Evolutionary conservation across 2,797 vertebrate species (phyloP).

Genomic region (Anableps anableps): DNA sequence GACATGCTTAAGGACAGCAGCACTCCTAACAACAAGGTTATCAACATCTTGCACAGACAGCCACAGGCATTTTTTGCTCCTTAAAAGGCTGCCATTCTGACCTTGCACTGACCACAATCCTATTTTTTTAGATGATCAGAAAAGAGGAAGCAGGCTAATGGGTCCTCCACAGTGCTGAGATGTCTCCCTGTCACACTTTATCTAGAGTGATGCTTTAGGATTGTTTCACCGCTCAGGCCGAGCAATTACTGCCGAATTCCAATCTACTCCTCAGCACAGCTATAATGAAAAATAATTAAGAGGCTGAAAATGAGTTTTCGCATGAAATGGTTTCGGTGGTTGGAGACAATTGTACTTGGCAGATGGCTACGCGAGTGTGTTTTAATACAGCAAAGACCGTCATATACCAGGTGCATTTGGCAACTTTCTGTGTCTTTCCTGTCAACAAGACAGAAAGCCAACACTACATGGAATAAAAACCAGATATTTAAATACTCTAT

Average conservation of each 20-base stretch:
- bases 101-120: constrained; percentile 82
- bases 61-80: constrained; percentile 81
- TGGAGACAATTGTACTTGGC: constrained; percentile 95
- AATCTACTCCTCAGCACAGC: constrained; percentile 93
- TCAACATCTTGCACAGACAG: constrained; percentile 81
- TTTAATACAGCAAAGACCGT: constrained; percentile 93
- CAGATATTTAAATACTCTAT: not conserved
- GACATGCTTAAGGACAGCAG: constrained; percentile 56
- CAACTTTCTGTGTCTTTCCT: constrained; percentile 85
- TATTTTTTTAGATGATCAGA: constrained; percentile 80
- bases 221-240: constrained; percentile 88
- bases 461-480: constrained; percentile 5
- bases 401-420: constrained; percentile 90
- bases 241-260: constrained; percentile 98
- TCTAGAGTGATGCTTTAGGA: constrained; percentile 95
- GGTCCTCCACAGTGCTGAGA: constrained; percentile 88
- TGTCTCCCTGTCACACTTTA: constrained; percentile 98
- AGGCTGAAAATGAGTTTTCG: constrained; percentile 98
- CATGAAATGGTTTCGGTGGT: constrained; percentile 94
- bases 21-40: constrained; percentile 72
- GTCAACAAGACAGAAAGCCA: constrained; percentile 51
- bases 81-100: constrained; percentile 85
- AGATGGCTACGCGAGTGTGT: constrained; percentile 90
- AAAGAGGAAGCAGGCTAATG: constrained; percentile 93
- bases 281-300: constrained; percentile 99